Conservation (phyloP, 2,113 vertebrate genomes). For the Pitta sordida region DNA sequence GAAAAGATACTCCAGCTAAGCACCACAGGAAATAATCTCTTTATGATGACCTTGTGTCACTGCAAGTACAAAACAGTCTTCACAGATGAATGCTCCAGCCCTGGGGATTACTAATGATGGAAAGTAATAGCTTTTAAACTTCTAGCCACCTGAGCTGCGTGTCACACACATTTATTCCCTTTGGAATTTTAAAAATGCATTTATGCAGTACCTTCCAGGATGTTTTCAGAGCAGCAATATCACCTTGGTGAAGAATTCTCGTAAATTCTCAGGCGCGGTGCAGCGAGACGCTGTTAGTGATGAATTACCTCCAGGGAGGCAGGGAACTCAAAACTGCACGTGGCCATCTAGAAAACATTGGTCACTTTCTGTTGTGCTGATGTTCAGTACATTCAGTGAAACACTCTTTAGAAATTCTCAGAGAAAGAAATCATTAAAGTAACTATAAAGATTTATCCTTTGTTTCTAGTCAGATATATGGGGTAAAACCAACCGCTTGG, state of each 20-base stretch:
- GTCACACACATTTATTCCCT: not conserved
- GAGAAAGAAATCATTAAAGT: not conserved
- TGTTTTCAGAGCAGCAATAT: not conserved
- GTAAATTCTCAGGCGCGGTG: not conserved
- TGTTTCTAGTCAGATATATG: not conserved
- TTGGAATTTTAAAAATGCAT: not conserved
- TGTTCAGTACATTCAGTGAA: not conserved
- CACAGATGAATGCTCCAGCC: constrained; percentile 44
- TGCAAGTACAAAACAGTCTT: constrained; percentile 22
- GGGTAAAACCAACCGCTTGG: not conserved
- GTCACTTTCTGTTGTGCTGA: not conserved
- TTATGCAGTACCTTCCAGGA: not conserved
- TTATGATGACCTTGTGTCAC: constrained; percentile 43
- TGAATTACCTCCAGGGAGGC: not conserved
- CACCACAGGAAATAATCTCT: constrained; percentile 33
- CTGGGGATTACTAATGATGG: constrained; percentile 35
- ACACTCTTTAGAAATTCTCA: not conserved
- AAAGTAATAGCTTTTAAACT: constrained; percentile 50
- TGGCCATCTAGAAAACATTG: not conserved
- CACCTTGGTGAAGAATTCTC: not conserved
- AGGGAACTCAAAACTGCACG: not conserved
- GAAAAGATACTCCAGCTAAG: not conserved
- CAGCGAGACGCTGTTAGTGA: not conserved
- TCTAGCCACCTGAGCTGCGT: constrained; percentile 12
- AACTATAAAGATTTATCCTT: not conserved